Conservation (phyloP, 2,113 vertebrate species). For the Stigmatopora argus region DNA sequence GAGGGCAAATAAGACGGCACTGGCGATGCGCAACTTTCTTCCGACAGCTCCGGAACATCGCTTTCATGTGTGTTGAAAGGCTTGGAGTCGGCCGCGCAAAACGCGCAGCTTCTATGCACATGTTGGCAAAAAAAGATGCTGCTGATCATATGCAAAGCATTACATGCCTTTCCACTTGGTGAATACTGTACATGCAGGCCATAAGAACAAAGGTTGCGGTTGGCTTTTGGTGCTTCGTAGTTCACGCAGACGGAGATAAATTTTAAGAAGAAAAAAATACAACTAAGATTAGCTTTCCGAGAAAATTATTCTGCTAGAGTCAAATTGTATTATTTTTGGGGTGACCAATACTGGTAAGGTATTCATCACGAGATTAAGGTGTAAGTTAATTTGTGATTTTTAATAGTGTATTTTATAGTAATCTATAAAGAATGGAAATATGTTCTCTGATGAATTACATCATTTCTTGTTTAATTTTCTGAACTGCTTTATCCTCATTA, state of each 20-base stretch:
- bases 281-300: no score
- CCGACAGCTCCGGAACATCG: background rate
- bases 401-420: no score
- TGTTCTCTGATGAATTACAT: no score
- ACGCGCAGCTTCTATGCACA: background rate
- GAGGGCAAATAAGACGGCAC: background rate
- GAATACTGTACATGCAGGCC: background rate
- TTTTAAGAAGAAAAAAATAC: no score
- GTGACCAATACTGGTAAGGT: no score
- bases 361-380: no score
- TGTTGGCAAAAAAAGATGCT: background rate
- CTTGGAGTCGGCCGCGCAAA: background rate
- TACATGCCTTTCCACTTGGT: background rate
- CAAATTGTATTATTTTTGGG: no score
- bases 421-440: no score
- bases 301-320: no score
- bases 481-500: no score
- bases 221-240: background rate
- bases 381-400: no score
- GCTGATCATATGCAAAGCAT: background rate
- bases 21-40: background rate
- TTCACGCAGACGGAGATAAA: background rate
- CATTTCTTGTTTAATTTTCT: no score
- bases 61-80: slow-evolving; percentile 8
- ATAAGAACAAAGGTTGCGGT: background rate